Conservation (phyloP, 2,797 vertebrate genomes). For the Acanthurus leucopareius region DNA sequence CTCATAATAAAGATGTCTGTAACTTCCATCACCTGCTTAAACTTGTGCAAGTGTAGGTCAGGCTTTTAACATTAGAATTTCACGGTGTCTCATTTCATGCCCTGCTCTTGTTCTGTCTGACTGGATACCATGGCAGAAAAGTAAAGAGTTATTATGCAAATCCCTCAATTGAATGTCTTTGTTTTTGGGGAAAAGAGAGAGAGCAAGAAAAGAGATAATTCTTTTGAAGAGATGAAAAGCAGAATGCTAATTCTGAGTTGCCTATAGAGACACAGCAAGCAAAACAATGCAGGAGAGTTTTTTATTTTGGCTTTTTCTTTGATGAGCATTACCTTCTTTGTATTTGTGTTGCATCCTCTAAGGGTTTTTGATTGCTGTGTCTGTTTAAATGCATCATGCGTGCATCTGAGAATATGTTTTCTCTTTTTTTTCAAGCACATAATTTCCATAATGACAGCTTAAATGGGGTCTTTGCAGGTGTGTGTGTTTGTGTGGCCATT, state of each 20-base stretch:
- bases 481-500: neutral
- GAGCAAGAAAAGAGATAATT: conserved; percentile 28
- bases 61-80: conserved; percentile 12
- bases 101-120: conserved; percentile 25
- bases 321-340: conserved; percentile 38
- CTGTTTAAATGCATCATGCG: neutral
- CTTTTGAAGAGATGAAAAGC: conserved; percentile 65
- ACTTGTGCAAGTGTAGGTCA: neutral
- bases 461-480: conserved; percentile 15
- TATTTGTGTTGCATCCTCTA: conserved; percentile 22
- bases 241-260: conserved; percentile 56
- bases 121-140: conserved; percentile 18
- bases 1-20: conserved; percentile 11
- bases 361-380: neutral
- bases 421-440: neutral
- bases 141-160: conserved; percentile 62
- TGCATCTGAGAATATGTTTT: neutral
- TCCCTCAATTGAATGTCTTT: conserved; percentile 56
- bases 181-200: conserved; percentile 40
- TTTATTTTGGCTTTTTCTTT: conserved; percentile 39
- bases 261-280: conserved; percentile 47
- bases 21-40: neutral
- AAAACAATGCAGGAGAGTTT: conserved; percentile 36
- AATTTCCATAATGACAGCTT: neutral
- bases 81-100: neutral